A percentile compares a stretch with the other conserved stretches of the same genome.
These are phyloP conservation scores for Drosophila trapezifrons DNA, from an alignment of 1,140 invertebrate species.

Conservation along the genomic window DNA sequence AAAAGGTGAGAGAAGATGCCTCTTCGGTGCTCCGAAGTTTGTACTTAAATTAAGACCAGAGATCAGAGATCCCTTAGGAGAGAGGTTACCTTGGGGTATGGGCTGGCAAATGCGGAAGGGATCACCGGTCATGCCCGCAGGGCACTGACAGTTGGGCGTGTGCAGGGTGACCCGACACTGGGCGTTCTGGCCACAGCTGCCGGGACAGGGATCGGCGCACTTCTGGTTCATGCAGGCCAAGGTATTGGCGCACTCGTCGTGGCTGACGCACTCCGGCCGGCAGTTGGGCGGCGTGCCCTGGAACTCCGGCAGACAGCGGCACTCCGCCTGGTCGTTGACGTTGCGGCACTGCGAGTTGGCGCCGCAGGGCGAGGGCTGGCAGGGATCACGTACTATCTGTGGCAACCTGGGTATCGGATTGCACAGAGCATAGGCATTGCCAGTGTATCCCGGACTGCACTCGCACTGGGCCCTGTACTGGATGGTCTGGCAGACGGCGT, in stretches of 20 bases:
- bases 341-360: slow-evolving; percentile 89
- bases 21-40: neutral
- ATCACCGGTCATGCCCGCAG: slow-evolving; percentile 88
- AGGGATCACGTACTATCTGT: slow-evolving; percentile 85
- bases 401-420: slow-evolving; percentile 86
- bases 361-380: slow-evolving; percentile 91
- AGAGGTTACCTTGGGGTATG: slow-evolving; percentile 82
- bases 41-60: too few relatives aligned
- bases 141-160: slow-evolving; percentile 89
- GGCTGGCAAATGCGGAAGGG: slow-evolving; percentile 87
- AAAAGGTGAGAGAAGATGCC: too few relatives aligned
- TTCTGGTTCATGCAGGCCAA: slow-evolving; percentile 88
- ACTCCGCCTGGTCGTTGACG: slow-evolving; percentile 86
- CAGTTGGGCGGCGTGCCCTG: slow-evolving; percentile 88
- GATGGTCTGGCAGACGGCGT: slow-evolving; percentile 89
- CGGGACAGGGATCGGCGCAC: slow-evolving; percentile 90
- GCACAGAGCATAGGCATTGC: slow-evolving; percentile 91
- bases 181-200: slow-evolving; percentile 90
- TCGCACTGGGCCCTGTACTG: slow-evolving; percentile 90
- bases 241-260: slow-evolving; percentile 87
- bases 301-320: slow-evolving; percentile 87
- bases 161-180: slow-evolving; percentile 90
- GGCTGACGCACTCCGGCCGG: slow-evolving; percentile 88
- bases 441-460: slow-evolving; percentile 89
- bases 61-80: neutral